Base-by-base conservation (phyloP, 2,113 vertebrate genomes). In the Microcebus ravelobensis region DNA sequence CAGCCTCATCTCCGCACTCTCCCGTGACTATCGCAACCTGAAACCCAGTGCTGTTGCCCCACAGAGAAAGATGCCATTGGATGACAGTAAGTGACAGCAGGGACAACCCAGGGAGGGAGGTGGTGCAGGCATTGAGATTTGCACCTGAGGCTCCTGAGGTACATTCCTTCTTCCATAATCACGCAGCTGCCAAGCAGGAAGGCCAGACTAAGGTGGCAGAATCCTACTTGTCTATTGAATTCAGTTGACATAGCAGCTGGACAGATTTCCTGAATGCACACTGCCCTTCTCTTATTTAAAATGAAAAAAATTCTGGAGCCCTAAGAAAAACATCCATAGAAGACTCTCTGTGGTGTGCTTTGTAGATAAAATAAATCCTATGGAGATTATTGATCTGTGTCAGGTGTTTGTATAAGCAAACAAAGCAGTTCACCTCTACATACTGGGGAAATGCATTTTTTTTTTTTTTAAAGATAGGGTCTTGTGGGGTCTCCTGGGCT, bases 1-100 rank as follows among this genome's bases (percentile, higher is more conserved):
- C 98, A 99, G 98, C 98, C 98, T 99, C 0, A 96, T 99, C 96
- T 99, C 99, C 4, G 99, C 99, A 0, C 99, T 99, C 79, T 99
- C 99, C 0, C 98, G 99, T 61, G 98, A 99, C 34, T 99, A 99
- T 97, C 99, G 99, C 14, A 98, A 97, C 70, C 98, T 99, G 92
- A 99, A 99, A 96, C 98, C 99, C 91, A 99, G 23, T 2, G 98
- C 99, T 57, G 98, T 98, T 94, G 79, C 98, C 36, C 98, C 99
- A 11, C 99, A 99, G 90, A 98, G 99, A 90, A 99, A 99, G 63
- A 97, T 99, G 23, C 99, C 98, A 80, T 97, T 99, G 96, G 98
- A 99, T 74, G 98, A 99, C 96, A 99, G 99, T 99, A 95, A 99
- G 99, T 99, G 70, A 42, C 82, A 10, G 2, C 1, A 1, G 36